Base-by-base conservation (phyloP, 2,888 invertebrate genomes). In the Drosophila stalkeri region DNA sequence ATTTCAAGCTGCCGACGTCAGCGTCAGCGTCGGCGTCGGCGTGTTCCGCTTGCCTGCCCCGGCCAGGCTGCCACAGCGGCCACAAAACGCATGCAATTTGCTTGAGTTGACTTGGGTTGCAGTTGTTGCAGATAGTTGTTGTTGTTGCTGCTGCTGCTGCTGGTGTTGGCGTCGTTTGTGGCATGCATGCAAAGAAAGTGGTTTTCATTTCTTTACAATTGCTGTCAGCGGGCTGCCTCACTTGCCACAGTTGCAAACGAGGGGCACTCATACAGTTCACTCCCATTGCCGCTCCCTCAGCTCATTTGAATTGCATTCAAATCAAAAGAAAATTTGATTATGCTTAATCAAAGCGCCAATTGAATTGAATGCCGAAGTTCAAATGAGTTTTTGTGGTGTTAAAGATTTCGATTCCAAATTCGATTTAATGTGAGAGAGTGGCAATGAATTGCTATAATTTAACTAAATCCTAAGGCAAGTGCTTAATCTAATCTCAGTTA, bases 131-230 rank as follows among this genome's bases (percentile, higher is more conserved):
- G 63, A 23, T 37, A 27, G 27, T 27, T 68, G 84, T 67, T 76
- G 81, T 74, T 44, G 61, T 33, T 75, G 85, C 64, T 80, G 84
- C 12, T 71, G 61, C 18, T 75, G 82, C 68, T 78, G 84, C 72
- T 72, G 77, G 79, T 80, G 84, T 81, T 77, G 85, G 82, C 81
- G 89, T 88, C 82, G 80, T 80, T 85, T 83, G 91, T 81, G 86
- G 86, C 85, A 81, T 82, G 81, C 85, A 81, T 90, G 83, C 83
- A 86, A 91, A 91, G 91, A 91, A 91, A 91, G 92, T 91, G 91
- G 91, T 91, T 91, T 92, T 90, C 91, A 91, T 91, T 91, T 92
- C 85, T 88, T 90, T 82, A 78, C 82, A 76, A 89, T 77, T 74
- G 77, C 83, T 75, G 81, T 78, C 78, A 80, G 81, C 79, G 46